Evolutionary conservation across 2,113 vertebrate genomes (phyloP), one percentile per base, ranked within the genome.

Genomic region (Rhineura floridana): DNA sequence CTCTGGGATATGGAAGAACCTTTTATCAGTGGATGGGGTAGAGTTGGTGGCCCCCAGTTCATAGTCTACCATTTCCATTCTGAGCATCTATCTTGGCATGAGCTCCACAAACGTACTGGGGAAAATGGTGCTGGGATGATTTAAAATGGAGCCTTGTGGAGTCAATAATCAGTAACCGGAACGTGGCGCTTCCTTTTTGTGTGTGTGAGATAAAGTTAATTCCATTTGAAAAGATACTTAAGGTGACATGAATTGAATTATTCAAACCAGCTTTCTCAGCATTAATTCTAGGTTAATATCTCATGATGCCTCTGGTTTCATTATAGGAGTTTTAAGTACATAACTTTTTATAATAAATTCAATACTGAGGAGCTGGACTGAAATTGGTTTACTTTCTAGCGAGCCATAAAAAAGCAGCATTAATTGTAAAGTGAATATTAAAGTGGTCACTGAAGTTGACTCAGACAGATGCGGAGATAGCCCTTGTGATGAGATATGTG

Each of bases 291-390:
- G 93, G 94, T 96, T 96, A 96, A 94, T 96, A 96, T 95, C 94
- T 95, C 92, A 93, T 93, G 95, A 95, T 96, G 93, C 90, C 90
- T 95, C 90, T 92, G 90, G 92, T 96, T 96, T 96, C 94, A 96
- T 96, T 96, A 95, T 84, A 93, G 85, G 94, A 95, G 91, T 94
- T 96, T 95, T 95, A 96, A 95, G 94, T 95, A 96, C 89, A 93
- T 96, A 96, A 96, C 95, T 95, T 96, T 96, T 96, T 96, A 96
- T 95, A 96, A 96, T 95, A 95, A 95, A 95, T 96, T 96, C 94
- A 95, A 92, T 96, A 95, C 91, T 92, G 95, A 91, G 92, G 93
- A 96, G 93, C 94, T 0, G 62, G 93, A 91, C 89, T 93, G 93
- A 95, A 96, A 96, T 96, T 96, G 93, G 94, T 96, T 96, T 96